A percentile compares a stretch with the other conserved stretches of the same genome.
These are phyloP conservation scores for Zaprionus kolodkinae DNA, from an alignment of 1,140 invertebrate genomes.

Conservation along the genomic window DNA sequence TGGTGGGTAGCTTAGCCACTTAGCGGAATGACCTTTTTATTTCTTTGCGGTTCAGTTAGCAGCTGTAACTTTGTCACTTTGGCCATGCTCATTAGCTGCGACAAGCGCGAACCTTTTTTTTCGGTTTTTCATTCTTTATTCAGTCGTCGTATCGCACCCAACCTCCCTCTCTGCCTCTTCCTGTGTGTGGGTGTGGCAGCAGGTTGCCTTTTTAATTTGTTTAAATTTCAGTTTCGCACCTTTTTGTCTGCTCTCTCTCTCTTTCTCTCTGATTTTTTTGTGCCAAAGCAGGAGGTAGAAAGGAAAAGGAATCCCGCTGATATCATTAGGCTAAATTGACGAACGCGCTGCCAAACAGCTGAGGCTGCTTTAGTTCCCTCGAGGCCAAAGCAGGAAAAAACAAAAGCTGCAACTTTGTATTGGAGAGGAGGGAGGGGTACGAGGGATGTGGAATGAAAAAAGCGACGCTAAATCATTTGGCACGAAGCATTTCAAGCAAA, in stretches of 20 bases:
- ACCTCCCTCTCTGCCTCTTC: not conserved
- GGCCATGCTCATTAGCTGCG: slow-evolving; percentile 47
- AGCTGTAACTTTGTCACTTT: slow-evolving; percentile 53
- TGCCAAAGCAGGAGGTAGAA: not conserved
- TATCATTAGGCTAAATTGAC: slow-evolving; percentile 80
- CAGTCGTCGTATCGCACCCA: not conserved
- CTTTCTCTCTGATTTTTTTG: no score
- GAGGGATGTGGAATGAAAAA: slow-evolving; percentile 38
- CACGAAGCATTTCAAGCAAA: slow-evolving; percentile 79
- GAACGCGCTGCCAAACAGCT: slow-evolving; percentile 72
- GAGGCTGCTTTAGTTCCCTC: slow-evolving; percentile 51
- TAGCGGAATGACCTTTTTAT: slow-evolving; percentile 43
- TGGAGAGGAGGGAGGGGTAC: not conserved
- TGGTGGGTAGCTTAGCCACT: slow-evolving; percentile 28
- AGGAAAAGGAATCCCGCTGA: slow-evolving; percentile 43
- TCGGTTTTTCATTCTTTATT: slow-evolving; percentile 9
- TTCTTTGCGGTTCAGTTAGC: slow-evolving; percentile 34
- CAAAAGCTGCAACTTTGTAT: slow-evolving; percentile 65
- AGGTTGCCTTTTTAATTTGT: slow-evolving; percentile 76
- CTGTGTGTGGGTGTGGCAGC: slow-evolving; percentile 38
- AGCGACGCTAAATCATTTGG: slow-evolving; percentile 76
- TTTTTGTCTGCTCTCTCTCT: slow-evolving; percentile 41
- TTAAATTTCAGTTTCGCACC: slow-evolving; percentile 81
- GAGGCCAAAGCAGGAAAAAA: slow-evolving; percentile 61
- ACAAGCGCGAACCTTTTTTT: slow-evolving; percentile 55